Percentiles rank a stretch among this genome's conserved stretches.
Conservation (phyloP, 2,888 invertebrate genomes). For the Spialia ferax region DNA sequence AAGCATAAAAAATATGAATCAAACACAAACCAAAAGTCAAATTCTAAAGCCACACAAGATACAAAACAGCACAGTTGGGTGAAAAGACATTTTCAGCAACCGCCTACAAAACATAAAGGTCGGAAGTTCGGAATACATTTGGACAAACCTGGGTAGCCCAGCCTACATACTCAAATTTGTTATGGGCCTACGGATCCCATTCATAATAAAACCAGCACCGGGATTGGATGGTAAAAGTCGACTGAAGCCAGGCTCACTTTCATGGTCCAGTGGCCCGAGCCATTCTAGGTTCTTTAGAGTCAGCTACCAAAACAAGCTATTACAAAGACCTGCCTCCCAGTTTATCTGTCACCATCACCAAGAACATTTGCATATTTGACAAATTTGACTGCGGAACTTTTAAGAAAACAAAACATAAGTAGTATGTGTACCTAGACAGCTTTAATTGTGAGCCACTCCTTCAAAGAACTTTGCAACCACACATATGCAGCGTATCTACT, state of each 20-base stretch:
- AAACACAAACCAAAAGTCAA: too few relatives aligned
- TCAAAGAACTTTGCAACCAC: conserved; percentile 2
- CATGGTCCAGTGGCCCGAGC: conserved; percentile 40
- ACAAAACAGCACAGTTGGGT: too few relatives aligned
- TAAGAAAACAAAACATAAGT: not conserved
- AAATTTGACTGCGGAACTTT: not conserved
- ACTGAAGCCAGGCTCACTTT: conserved; percentile 45
- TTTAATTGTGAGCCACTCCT: conserved; percentile 43
- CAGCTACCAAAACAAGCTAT: conserved; percentile 32
- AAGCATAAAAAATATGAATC: too few relatives aligned
- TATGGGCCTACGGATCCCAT: conserved; percentile 37
- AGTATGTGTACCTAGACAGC: conserved; percentile 51
- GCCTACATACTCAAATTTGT: conserved; percentile 39
- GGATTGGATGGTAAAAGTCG: conserved; percentile 45
- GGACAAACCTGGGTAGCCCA: conserved; percentile 39
- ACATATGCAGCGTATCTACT: conserved; percentile 26
- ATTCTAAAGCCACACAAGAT: too few relatives aligned
- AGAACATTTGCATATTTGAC: conserved; percentile 4
- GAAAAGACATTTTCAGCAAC: too few relatives aligned
- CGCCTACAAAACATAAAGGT: too few relatives aligned
- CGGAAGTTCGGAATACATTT: too few relatives aligned
- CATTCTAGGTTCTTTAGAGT: conserved; percentile 44
- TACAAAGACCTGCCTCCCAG: conserved; percentile 39
- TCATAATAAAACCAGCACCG: conserved; percentile 33
- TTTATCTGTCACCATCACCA: not conserved